A percentile compares a stretch with the other conserved stretches of the same genome.
These are phyloP conservation scores for Cnemophilus loriae DNA, from an alignment of 2,113 vertebrate genomes.

Conservation along the genomic window DNA sequence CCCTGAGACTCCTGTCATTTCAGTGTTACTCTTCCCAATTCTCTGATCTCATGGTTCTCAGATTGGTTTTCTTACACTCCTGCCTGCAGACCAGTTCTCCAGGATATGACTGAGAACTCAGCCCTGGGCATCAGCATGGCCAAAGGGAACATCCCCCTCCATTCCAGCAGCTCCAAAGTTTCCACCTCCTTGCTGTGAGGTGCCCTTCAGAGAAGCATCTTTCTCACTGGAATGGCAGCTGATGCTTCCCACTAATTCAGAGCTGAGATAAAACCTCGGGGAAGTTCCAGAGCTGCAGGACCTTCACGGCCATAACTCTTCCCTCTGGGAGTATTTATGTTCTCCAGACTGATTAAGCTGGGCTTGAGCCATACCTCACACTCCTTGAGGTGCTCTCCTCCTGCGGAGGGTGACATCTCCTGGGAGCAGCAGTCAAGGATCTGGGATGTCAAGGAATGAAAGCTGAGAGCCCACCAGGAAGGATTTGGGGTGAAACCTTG, in stretches of 20 bases:
- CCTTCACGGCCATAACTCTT: neutral
- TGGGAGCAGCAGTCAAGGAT: neutral
- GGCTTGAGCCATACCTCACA: neutral
- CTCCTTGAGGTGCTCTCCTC: neutral
- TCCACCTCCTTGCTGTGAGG: neutral
- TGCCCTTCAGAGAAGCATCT: neutral
- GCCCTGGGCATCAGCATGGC: rapidly evolving
- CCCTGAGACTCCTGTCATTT: neutral
- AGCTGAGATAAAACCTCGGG: neutral
- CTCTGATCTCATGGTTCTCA: rapidly evolving
- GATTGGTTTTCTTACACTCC: neutral
- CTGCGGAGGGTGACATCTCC: neutral
- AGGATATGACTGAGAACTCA: neutral
- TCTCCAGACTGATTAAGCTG: neutral
- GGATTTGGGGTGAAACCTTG: neutral
- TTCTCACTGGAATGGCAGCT: neutral
- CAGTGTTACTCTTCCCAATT: neutral
- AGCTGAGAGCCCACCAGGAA: neutral
- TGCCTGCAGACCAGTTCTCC: neutral
- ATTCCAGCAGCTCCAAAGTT: neutral
- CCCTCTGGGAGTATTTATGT: neutral
- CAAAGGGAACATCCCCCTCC: neutral
- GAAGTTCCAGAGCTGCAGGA: neutral
- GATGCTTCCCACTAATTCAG: neutral
- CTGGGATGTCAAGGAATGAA: neutral